phyloP scores from a whole-genome alignment of 2,888 invertebrate genomes.

The Rotaria socialis region DNA sequence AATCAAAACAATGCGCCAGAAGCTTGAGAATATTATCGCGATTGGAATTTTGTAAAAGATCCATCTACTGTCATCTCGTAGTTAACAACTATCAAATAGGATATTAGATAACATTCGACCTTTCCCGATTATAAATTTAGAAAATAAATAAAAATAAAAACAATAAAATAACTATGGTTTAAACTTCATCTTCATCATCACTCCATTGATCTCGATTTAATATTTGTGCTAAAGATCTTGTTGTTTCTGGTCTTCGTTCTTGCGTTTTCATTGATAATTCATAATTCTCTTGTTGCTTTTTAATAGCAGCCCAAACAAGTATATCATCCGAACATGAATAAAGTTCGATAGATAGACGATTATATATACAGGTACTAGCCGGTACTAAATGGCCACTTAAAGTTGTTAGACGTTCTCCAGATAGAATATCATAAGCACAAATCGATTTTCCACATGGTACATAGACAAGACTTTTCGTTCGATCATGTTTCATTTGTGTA shows the following conservation, averaged over 20 bases:
- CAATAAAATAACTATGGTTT: background rate
- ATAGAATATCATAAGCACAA: background rate
- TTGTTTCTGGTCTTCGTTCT: background rate
- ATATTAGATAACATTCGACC: too few relatives aligned
- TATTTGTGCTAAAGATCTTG: slow-evolving; percentile 1
- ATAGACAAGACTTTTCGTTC: slow-evolving; percentile 9
- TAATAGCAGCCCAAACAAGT: background rate
- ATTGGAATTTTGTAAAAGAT: too few relatives aligned
- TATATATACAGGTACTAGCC: slow-evolving; percentile 8
- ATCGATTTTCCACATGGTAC: background rate
- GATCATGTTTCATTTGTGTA: slow-evolving; percentile 33
- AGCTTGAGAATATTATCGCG: too few relatives aligned
- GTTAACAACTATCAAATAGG: too few relatives aligned
- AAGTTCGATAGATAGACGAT: background rate
- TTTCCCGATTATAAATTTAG: too few relatives aligned
- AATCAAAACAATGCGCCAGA: too few relatives aligned
- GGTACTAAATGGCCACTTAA: slow-evolving; percentile 5
- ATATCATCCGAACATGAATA: slow-evolving; percentile 37
- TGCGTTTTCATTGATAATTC: background rate
- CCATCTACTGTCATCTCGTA: too few relatives aligned
- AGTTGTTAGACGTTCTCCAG: background rate
- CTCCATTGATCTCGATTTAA: slow-evolving; percentile 34
- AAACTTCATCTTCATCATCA: slow-evolving; percentile 23
- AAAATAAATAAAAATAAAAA: background rate
- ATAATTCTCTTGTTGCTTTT: slow-evolving; percentile 17